A percentile compares a stretch with the other conserved stretches of the same genome.
These are phyloP conservation scores for Yponomeuta malinellus DNA, from an alignment of 2,888 invertebrate genomes.

Conservation along the genomic window DNA sequence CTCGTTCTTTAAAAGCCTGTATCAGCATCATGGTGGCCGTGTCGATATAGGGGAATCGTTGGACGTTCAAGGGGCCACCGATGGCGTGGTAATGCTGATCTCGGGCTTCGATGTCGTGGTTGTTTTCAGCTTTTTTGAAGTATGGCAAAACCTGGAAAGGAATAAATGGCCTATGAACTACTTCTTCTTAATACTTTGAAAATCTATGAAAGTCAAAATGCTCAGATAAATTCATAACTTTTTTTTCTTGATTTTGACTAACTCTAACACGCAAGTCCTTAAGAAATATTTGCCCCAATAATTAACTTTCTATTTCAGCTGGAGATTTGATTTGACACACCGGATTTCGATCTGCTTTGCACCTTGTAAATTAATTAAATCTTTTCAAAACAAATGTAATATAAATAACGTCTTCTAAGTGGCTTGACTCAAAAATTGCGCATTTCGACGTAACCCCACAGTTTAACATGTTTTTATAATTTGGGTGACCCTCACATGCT, in stretches of 20 bases:
- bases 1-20: conserved; percentile 78
- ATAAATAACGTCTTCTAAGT: too few relatives aligned
- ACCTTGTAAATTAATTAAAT: too few relatives aligned
- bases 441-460: too few relatives aligned
- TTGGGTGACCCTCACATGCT: conserved; percentile 48
- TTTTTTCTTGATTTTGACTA: not conserved
- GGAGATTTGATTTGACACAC: too few relatives aligned
- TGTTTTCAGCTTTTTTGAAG: conserved; percentile 81
- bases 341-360: too few relatives aligned
- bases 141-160: conserved; percentile 77
- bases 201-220: too few relatives aligned
- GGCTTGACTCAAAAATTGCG: too few relatives aligned
- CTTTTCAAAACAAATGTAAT: too few relatives aligned
- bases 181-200: not conserved
- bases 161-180: not conserved
- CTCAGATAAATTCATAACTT: not conserved
- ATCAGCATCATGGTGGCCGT: conserved; percentile 72
- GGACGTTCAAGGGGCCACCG: conserved; percentile 79
- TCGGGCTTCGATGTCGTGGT: conserved; percentile 70
- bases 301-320: too few relatives aligned
- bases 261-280: not conserved
- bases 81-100: conserved; percentile 75
- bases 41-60: conserved; percentile 78
- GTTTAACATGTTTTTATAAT: too few relatives aligned
- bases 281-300: not conserved